Evolutionary conservation across 2,797 vertebrate species (phyloP), one percentile per base, ranked within the genome.

Genomic region (Sebastes dallii): DNA sequence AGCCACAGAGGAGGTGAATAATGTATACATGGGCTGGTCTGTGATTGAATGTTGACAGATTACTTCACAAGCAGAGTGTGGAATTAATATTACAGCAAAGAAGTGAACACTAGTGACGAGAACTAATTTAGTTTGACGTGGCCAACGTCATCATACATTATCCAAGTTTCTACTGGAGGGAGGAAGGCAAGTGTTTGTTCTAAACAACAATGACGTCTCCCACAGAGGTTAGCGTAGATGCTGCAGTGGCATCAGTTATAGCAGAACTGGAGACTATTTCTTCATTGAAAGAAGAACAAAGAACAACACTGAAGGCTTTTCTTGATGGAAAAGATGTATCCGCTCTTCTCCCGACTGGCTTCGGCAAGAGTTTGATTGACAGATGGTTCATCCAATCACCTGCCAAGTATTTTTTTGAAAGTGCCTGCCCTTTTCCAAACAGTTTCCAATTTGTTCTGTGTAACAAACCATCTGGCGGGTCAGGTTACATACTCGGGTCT

Each of bases 291-390:
- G 42, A 18, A 46, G 42, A 46, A 16, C 42, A 46, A 18, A 46
- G 6, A 46, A 46, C 42, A 0, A 42, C 39, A 46, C 42, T 1
- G 42, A 46, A 46, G 42, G 42, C 42, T 18, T 46, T 8, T 46
- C 42, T 46, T 18, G 16, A 18, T 46, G 42, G 42, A 46, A 46
- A 46, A 18, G 42, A 46, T 3, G 16, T 46, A 0, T 46, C 0
- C 0, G 42, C 42, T 52, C 46, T 52, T 52, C 46, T 52, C 8
- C 18, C 0, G 18, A 52, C 46, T 52, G 46, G 46, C 20, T 52
- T n/a, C 3, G 0, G 50, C 50, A 52, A 52, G 4, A 52, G 50
- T 20, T 52, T 20, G 50, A 52, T 52, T 52, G 50, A 52, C 8
- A 52, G 20, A 52, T 52, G 50, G 50, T 52, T 52, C 50, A 20